Conservation (phyloP, 2,888 invertebrate genomes). For the Germaria angustata region DNA sequence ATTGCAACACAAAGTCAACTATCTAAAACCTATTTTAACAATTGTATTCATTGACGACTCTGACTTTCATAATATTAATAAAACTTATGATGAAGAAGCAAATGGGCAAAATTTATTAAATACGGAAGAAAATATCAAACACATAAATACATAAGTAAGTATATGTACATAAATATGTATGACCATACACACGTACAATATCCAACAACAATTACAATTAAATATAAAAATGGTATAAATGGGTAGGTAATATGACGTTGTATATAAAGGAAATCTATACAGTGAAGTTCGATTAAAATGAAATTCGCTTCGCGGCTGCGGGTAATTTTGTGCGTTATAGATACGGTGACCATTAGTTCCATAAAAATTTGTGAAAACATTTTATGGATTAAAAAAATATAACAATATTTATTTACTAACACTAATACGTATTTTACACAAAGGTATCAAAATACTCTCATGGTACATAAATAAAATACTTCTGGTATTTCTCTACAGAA, state of each 20-base stretch:
- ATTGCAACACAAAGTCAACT: no score
- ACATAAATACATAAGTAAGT: background rate
- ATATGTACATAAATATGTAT: background rate
- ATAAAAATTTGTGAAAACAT: no score
- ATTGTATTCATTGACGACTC: conserved; percentile 5
- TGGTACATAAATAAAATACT: no score
- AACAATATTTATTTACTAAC: no score
- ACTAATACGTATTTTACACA: no score
- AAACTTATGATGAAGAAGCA: conserved; percentile 11
- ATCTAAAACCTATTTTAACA: background rate
- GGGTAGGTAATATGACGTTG: background rate
- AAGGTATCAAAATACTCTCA: no score
- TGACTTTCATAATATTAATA: conserved; percentile 29
- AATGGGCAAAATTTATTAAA: conserved; percentile 48
- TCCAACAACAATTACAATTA: conserved; percentile 38
- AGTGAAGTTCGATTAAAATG: conserved; percentile 30
- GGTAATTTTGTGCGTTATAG: no score
- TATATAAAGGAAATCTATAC: background rate
- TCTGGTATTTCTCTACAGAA: no score
- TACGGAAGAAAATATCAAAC: conserved; percentile 56
- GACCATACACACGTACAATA: background rate
- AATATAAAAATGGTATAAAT: conserved; percentile 14
- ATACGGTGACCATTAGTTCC: no score
- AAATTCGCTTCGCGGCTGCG: no score
- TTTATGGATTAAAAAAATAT: no score